Percentiles rank a stretch among this genome's conserved stretches.
Conservation (phyloP, 2,113 vertebrate species). For the Diadophis punctatus region DNA sequence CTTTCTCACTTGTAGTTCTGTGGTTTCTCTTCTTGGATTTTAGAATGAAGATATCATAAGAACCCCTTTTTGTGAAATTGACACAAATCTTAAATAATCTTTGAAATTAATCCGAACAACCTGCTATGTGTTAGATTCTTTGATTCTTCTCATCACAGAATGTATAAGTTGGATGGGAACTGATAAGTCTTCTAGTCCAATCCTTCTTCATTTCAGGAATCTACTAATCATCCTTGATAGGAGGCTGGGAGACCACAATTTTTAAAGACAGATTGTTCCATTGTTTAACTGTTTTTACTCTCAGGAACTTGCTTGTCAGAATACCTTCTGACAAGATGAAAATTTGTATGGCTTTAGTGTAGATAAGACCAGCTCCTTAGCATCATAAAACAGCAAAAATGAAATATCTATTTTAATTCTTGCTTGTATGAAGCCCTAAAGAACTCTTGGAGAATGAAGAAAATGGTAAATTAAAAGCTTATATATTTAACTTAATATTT, state of each 20-base stretch:
- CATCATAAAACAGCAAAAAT: conserved; percentile 16
- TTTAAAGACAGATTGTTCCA: not conserved
- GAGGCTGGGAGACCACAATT: not conserved
- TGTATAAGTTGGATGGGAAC: not conserved
- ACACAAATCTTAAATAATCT: not conserved
- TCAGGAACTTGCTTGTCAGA: not conserved
- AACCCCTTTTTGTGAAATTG: not conserved
- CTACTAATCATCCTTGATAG: not conserved
- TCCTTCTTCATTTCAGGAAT: not conserved
- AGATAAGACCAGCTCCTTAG: conserved; percentile 10
- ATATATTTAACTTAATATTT: not conserved
- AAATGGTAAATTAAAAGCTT: conserved; percentile 6
- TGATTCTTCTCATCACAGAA: not conserved
- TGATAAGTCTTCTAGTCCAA: not conserved
- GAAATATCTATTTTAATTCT: conserved; percentile 26
- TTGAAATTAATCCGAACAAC: not conserved
- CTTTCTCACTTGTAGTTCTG: not conserved
- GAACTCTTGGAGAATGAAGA: not conserved
- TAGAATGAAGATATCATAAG: not conserved
- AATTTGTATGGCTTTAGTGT: conserved; percentile 8
- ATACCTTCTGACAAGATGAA: conserved; percentile 29
- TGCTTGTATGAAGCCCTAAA: not conserved
- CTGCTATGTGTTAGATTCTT: not conserved
- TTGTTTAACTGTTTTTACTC: not conserved
- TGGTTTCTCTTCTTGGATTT: not conserved